A percentile compares a stretch with the other conserved stretches of the same genome.
These are phyloP conservation scores for Limnephilus lunatus DNA, from an alignment of 2,888 invertebrate genomes.

Conservation along the genomic window DNA sequence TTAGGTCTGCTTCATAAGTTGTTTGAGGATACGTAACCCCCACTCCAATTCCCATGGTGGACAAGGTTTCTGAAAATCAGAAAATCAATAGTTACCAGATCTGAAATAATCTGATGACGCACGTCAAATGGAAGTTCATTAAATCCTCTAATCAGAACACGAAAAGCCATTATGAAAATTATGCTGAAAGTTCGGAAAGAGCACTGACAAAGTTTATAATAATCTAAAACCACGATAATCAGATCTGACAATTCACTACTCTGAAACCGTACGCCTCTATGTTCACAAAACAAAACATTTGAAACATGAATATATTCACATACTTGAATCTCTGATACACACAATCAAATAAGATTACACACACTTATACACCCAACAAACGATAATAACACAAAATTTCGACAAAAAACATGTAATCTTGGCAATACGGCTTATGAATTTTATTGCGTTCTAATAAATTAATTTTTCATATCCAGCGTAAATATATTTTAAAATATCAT, in stretches of 20 bases:
- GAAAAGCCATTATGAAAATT: neutral
- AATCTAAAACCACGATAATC: neutral
- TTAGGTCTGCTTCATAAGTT: neutral
- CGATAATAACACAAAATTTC: neutral
- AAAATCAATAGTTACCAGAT: neutral
- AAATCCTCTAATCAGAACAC: neutral
- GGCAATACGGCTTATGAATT: neutral
- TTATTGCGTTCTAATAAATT: neutral
- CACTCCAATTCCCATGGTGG: no score
- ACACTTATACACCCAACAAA: no score
- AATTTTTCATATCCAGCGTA: neutral
- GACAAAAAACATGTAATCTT: neutral
- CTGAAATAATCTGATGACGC: neutral
- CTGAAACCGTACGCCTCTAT: neutral
- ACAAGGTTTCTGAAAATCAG: no score
- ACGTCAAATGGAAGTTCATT: neutral
- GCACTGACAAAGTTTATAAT: neutral
- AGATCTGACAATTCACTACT: neutral
- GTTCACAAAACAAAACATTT: neutral
- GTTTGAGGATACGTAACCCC: no score
- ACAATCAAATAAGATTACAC: no score
- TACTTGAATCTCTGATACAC: no score
- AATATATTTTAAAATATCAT: neutral
- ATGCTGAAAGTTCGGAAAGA: neutral
- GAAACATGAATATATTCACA: neutral